A percentile compares a stretch with the other conserved stretches of the same genome.
phyloP scores from a whole-genome alignment of 2,888 invertebrate species.

The Cancer borealis region DNA sequence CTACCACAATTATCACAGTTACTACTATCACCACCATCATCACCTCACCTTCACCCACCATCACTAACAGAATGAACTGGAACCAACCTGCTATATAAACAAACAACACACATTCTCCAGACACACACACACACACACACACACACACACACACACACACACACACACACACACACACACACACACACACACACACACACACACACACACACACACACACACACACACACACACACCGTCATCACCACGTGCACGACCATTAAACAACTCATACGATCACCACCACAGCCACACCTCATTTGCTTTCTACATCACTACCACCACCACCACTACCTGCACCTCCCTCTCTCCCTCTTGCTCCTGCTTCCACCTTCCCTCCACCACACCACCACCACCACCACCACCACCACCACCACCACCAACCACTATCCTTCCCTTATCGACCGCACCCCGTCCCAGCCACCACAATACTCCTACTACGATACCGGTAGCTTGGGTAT shows the following conservation, averaged over 20 bases:
- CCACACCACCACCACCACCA: background rate
- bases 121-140: no score
- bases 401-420: background rate
- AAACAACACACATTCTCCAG: background rate
- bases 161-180: no score
- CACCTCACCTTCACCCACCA: no score
- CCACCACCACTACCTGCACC: background rate
- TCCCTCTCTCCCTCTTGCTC: background rate
- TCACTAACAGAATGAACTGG: background rate
- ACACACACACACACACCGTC: no score
- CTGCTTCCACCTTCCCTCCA: background rate
- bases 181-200: no score
- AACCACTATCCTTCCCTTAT: background rate
- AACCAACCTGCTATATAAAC: background rate
- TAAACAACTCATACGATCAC: background rate
- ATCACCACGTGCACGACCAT: no score
- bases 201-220: no score
- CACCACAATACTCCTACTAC: background rate
- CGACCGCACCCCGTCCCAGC: background rate
- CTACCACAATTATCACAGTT: background rate
- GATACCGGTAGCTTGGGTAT: background rate
- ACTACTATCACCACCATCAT: background rate
- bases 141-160: no score
- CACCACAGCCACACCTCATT: background rate
- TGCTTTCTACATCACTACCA: background rate